Evolutionary conservation across 2,113 vertebrate species (phyloP), one percentile per base, ranked within the genome.

Genomic region (Craseonycteris thonglongyai): DNA sequence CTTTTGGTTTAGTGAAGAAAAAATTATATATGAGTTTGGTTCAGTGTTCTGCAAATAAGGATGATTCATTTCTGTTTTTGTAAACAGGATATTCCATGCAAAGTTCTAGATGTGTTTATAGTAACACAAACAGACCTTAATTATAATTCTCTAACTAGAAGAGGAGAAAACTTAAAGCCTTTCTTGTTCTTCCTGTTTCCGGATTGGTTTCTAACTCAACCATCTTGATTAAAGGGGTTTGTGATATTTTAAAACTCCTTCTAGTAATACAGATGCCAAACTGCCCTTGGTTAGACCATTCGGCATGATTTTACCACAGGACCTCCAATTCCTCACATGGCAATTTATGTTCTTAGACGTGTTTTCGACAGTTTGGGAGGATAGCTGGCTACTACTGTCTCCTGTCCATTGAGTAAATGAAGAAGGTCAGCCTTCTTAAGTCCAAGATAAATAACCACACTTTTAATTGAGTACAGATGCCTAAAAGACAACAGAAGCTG

Each of bases 191-290:
- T 47, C 40, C 38, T 59, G 12, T 54, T 80, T 35, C 78, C 51
- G 65, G 35, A 74, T 15, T 78, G 91, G 80, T 71, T 92, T 90
- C 30, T 16, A 94, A 61, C 47, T 91, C 68, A 83, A 56, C 45
- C 69, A 61, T 75, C 83, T 49, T 96, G 75, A 95, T 82, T 90
- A 78, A 66, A 81, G 81, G 87, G 35, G 92, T 95, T 33, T 35
- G 66, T 68, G 79, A 89, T 81, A 94, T 94, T 96, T 97, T 94
- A 74, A 94, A 93, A 93, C 40, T 66, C 69, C 85, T 92, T 40
- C 68, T 87, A 93, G 85, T 80, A 75, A 75, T n/a, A 54, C 69
- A 92, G 95, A 76, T 88, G 87, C 90, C 92, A 96, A 88, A 76
- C 33, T 61, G 24, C 82, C 75, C 61, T 78, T 88, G 82, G 90